A percentile compares a stretch with the other conserved stretches of the same genome.
phyloP scores from a whole-genome alignment of 2,113 vertebrate species.

The Phylloscopus whistleri region DNA sequence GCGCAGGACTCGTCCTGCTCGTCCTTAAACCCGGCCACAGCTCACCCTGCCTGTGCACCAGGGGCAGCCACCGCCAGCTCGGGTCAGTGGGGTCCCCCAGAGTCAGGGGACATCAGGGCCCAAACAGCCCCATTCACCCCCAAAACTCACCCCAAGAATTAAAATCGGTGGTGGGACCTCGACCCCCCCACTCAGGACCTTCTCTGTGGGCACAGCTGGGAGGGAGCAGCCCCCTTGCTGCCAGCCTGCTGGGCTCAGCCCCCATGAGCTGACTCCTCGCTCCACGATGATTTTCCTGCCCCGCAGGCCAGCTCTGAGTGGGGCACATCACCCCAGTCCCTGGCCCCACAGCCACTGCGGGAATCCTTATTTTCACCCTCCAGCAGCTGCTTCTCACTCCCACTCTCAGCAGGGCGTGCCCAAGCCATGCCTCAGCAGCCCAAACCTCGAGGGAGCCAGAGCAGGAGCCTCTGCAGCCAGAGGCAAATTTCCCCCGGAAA shows the following conservation, averaged over 20 bases:
- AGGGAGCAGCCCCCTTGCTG: neutral
- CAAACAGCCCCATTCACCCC: neutral
- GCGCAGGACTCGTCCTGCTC: neutral
- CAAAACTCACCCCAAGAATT: neutral
- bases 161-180: neutral
- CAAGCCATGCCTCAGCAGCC: neutral
- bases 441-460: neutral
- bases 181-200: neutral
- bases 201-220: neutral
- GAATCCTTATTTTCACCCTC: neutral
- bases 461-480: neutral
- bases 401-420: neutral
- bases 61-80: neutral
- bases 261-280: accelerated
- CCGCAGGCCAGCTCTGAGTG: neutral
- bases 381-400: neutral
- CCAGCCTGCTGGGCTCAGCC: neutral
- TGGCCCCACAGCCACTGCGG: neutral
- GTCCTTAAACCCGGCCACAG: neutral
- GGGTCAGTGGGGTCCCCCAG: neutral
- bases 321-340: too few relatives aligned
- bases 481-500: too few relatives aligned
- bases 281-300: neutral
- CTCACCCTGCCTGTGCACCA: neutral
- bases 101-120: too few relatives aligned